Percentiles rank a stretch among this genome's conserved stretches.
Conservation (phyloP, 1,140 invertebrate genomes). For the Anagrus nilaparvatae region DNA sequence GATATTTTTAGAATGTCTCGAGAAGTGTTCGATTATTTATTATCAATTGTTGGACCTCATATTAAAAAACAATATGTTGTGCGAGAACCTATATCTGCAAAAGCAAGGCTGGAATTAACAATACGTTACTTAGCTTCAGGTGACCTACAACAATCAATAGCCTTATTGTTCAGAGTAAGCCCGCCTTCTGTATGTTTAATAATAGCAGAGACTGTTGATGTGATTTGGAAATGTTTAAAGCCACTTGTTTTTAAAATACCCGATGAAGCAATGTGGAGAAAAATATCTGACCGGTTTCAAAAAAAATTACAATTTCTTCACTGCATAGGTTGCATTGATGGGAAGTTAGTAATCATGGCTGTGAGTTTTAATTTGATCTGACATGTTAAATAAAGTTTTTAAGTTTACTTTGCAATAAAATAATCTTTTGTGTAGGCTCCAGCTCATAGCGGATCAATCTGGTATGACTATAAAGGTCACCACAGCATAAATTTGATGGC, state of each 20-base stretch:
- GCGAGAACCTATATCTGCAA: conserved; percentile 7
- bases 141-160: neutral
- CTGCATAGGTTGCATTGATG: neutral
- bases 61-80: conserved; percentile 7
- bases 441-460: conserved; percentile 24
- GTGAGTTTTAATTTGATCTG: too few species aligned
- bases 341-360: neutral
- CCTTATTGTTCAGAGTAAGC: neutral
- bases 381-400: too few species aligned
- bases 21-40: conserved; percentile 8
- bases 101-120: conserved; percentile 3
- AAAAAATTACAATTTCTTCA: neutral
- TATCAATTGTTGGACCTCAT: conserved; percentile 5
- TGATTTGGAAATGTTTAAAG: neutral
- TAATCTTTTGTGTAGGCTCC: too few species aligned
- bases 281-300: neutral
- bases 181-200: neutral
- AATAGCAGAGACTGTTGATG: neutral
- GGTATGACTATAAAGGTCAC: conserved; percentile 36
- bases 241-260: neutral
- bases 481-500: conserved; percentile 36
- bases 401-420: too few species aligned
- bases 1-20: conserved; percentile 11
- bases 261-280: neutral
- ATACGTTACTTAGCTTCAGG: neutral